Evolutionary conservation across 1,140 invertebrate species (phyloP), one percentile per base, ranked within the genome.

Genomic region (Eriosoma lanigerum): DNA sequence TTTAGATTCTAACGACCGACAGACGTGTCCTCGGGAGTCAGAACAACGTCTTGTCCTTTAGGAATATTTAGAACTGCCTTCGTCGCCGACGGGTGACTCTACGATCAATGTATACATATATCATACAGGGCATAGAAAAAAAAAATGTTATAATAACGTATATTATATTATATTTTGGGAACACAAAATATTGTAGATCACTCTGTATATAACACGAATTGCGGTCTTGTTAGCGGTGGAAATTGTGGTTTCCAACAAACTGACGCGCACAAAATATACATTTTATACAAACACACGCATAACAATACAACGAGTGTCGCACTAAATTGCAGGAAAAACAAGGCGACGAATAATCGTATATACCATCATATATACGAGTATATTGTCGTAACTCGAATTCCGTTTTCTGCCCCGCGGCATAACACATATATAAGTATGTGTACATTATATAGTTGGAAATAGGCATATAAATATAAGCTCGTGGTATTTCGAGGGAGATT

Each of bases 271-370:
- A 10, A 15, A 54, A n/a, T n/a, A 54, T 15, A 54, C n/a, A n/a
- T 54, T n/a, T 5, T n/a, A n/a, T n/a, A 72, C 24, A n/a, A 26
- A 29, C 8, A 66, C 24, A 52, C 10, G 21, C 19, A 44, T 9
- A 21, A 26, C 64, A 38, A 38, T 38, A 38, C 32, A 8, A 38
- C 32, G 32, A 38, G 38, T 21, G 12, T 46, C 12, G 17, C 66
- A 15, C 12, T 72, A 52, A 72, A 72, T 72, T 50, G 68, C 48
- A 50, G 68, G 68, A 72, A 72, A 72, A 72, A 72, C 68, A 72
- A 72, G 24, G 68, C 46, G 24, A 29, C 68, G 26, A 52, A 72
- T 52, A 72, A 26, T 26, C 26, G 15, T 60, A 21, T 13, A 17
- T 15, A 26, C 15, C 4, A 5, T 58, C 9, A 13, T 38, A n/a